Evolutionary conservation across 2,888 invertebrate species (phyloP).

Genomic region (Agrochola litura): DNA sequence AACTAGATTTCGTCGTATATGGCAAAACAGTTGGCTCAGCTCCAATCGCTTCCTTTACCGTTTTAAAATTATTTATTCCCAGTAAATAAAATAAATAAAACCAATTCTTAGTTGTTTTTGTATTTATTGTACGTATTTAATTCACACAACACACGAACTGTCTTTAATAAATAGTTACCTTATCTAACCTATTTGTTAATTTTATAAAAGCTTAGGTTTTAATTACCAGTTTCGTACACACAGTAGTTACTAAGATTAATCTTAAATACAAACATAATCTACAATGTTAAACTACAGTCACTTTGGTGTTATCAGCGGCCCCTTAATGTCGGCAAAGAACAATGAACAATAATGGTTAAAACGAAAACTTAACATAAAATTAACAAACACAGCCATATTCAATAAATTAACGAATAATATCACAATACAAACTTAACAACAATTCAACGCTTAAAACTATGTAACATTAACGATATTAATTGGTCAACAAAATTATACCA

Average conservation of each 20-base stretch:
- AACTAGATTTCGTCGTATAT: constrained; percentile 76
- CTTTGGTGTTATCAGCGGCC: constrained; percentile 75
- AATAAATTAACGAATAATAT: constrained; percentile 79
- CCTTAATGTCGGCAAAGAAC: constrained; percentile 88
- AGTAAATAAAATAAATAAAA: constrained; percentile 65
- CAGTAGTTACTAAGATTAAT: constrained; percentile 67
- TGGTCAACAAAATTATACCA: constrained; percentile 68
- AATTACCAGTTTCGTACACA: constrained; percentile 80
- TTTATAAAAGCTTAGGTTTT: constrained; percentile 91
- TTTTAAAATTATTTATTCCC: constrained; percentile 63
- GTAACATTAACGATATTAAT: constrained; percentile 79
- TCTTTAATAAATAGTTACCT: constrained; percentile 77
- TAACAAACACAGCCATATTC: constrained; percentile 89
- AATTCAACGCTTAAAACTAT: constrained; percentile 87
- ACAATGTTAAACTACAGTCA: constrained; percentile 61
- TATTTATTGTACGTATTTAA: constrained; percentile 77
- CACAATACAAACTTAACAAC: constrained; percentile 86
- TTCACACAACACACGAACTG: constrained; percentile 84
- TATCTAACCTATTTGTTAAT: constrained; percentile 89
- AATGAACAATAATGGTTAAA: constrained; percentile 84
- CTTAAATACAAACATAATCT: constrained; percentile 67
- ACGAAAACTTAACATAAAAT: constrained; percentile 90
- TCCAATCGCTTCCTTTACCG: constrained; percentile 74
- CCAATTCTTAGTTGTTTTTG: constrained; percentile 57
- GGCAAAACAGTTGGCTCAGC: constrained; percentile 80